phyloP scores from a whole-genome alignment of 2,888 invertebrate genomes.

The Tetranychus piercei region DNA sequence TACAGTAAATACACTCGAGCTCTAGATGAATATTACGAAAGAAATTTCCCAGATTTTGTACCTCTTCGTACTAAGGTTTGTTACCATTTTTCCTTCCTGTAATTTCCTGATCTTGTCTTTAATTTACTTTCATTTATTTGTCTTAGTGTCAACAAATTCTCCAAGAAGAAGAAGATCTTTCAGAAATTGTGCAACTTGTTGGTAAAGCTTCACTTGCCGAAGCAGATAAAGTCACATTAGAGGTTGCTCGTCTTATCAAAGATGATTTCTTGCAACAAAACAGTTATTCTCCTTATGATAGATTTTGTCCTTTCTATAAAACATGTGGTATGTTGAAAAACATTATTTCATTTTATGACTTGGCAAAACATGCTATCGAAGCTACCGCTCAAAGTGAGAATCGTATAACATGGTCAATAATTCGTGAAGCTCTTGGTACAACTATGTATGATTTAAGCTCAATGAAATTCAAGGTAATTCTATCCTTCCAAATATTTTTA shows the following conservation, averaged over 20 bases:
- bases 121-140: constrained; percentile 15
- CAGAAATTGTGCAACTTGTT: constrained; percentile 98
- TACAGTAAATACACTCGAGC: constrained; percentile 97
- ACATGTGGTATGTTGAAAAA: constrained; percentile 96
- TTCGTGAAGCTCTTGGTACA: constrained; percentile 88
- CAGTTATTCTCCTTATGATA: constrained; percentile 82
- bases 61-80: constrained; percentile 78
- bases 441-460: constrained; percentile 89
- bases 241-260: constrained; percentile 91
- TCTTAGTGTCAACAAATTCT: constrained; percentile 59
- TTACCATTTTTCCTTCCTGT: neutral
- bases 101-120: neutral
- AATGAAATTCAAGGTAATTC: constrained; percentile 89
- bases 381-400: constrained; percentile 95
- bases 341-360: constrained; percentile 94
- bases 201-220: constrained; percentile 97
- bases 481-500: neutral
- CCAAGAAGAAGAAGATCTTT: constrained; percentile 96
- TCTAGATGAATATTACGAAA: constrained; percentile 97
- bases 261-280: constrained; percentile 99
- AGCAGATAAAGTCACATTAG: constrained; percentile 95
- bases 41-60: constrained; percentile 90
- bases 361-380: constrained; percentile 93
- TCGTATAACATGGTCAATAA: constrained; percentile 94
- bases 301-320: constrained; percentile 99